Evolutionary conservation across 2,888 invertebrate genomes (phyloP).

Genomic region (Eudemis profundana): DNA sequence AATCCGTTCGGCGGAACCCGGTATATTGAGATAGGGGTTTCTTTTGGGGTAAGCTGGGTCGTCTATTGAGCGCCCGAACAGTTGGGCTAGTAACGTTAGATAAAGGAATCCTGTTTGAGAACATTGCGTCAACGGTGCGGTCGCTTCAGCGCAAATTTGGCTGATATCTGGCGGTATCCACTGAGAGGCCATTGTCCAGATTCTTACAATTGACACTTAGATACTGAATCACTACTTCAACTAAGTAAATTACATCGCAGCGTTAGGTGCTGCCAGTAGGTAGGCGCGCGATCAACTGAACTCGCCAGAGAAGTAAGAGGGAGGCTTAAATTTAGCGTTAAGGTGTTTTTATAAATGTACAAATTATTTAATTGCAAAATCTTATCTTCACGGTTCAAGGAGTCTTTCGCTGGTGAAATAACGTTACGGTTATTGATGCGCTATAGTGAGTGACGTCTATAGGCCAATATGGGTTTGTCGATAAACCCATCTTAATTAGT

Average conservation of each 20-base stretch:
- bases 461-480: no score
- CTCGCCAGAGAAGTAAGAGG: constrained; percentile 16
- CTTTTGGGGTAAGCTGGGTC: constrained; percentile 52
- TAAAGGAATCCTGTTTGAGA: constrained; percentile 85
- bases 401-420: constrained; percentile 8
- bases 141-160: constrained; percentile 80
- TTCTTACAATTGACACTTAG: constrained; percentile 7
- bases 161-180: constrained; percentile 86
- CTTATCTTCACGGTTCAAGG: constrained; percentile 21
- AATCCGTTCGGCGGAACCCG: constrained; percentile 35
- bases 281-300: constrained; percentile 25
- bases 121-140: constrained; percentile 84
- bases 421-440: constrained; percentile 2
- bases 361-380: constrained; percentile 29
- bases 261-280: constrained; percentile 24
- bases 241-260: constrained; percentile 6
- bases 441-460: neutral
- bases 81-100: constrained; percentile 82
- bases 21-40: constrained; percentile 47
- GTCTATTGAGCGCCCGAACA: constrained; percentile 85
- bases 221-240: constrained; percentile 20
- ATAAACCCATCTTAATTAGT: no score
- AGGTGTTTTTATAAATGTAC: constrained; percentile 20
- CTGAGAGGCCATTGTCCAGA: constrained; percentile 58
- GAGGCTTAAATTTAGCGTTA: constrained; percentile 26